phyloP scores from a whole-genome alignment of 2,113 vertebrate species.

The Malurus elegans region DNA sequence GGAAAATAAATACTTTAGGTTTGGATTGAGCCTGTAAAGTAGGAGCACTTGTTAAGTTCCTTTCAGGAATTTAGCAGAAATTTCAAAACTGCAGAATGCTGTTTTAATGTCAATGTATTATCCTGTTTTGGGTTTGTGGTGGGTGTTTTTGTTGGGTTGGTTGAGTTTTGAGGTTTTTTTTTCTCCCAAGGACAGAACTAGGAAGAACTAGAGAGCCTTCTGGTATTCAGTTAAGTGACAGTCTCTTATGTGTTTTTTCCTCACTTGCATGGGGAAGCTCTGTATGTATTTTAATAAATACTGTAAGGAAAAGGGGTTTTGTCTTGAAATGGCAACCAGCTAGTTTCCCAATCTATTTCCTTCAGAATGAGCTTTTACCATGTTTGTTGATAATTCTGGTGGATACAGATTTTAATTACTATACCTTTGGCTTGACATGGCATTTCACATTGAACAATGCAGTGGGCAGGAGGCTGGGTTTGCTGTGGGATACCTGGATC shows the following conservation, averaged over 20 bases:
- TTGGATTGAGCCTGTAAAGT: background rate
- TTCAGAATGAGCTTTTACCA: background rate
- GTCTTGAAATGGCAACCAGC: background rate
- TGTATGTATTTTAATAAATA: background rate
- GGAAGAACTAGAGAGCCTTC: background rate
- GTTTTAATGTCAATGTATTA: background rate
- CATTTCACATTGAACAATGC: background rate
- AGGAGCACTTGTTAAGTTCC: background rate
- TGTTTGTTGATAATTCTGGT: background rate
- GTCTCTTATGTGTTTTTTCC: background rate
- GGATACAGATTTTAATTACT: background rate
- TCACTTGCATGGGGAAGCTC: background rate
- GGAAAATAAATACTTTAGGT: background rate
- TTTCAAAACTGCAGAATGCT: background rate
- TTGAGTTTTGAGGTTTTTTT: background rate
- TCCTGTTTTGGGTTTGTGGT: background rate
- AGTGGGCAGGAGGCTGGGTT: background rate
- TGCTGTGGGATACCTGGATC: background rate
- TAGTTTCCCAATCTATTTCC: background rate
- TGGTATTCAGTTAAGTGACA: background rate
- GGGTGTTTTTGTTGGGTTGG: background rate
- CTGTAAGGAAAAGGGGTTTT: background rate
- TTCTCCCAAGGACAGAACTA: background rate
- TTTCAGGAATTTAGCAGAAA: constrained; percentile 9
- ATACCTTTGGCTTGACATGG: background rate